Evolutionary conservation across 2,113 vertebrate genomes (phyloP).

Genomic region (Bungarus multicinctus): DNA sequence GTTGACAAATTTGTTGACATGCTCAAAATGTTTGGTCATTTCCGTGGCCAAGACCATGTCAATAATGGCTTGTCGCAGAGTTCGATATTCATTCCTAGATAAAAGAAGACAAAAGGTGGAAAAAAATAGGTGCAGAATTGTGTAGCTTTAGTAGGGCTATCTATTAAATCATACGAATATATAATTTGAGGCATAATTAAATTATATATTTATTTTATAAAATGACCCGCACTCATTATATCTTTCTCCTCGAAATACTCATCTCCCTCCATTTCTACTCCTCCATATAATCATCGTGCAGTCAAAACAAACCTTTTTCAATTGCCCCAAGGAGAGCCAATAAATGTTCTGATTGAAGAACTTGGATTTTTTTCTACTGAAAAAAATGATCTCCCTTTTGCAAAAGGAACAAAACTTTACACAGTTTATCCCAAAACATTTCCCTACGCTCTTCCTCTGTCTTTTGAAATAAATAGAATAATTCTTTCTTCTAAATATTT

Average conservation of each 20-base stretch:
- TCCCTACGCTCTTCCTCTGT: background rate
- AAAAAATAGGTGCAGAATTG: conserved; percentile 19
- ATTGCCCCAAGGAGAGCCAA: too few relatives aligned
- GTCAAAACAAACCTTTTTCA: background rate
- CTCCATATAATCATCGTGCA: too few relatives aligned
- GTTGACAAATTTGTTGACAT: conserved; percentile 98
- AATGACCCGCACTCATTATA: background rate
- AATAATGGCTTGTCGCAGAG: conserved; percentile 90
- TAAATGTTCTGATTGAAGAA: too few relatives aligned
- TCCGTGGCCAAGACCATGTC: conserved; percentile 98
- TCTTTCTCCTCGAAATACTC: background rate
- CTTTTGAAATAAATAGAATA: background rate
- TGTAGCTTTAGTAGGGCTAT: background rate
- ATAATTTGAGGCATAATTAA: too few relatives aligned
- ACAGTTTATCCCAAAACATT: background rate
- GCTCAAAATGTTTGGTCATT: conserved; percentile 99
- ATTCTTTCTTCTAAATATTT: background rate
- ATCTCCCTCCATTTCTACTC: background rate
- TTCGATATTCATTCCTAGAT: conserved; percentile 91
- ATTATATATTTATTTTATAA: background rate
- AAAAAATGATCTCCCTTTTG: background rate
- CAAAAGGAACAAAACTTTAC: background rate
- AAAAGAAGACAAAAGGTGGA: conserved; percentile 49
- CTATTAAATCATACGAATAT: background rate
- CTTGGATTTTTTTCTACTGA: background rate